Evolutionary conservation across 2,888 invertebrate species (phyloP).

Genomic region (Drosophila mimica): DNA sequence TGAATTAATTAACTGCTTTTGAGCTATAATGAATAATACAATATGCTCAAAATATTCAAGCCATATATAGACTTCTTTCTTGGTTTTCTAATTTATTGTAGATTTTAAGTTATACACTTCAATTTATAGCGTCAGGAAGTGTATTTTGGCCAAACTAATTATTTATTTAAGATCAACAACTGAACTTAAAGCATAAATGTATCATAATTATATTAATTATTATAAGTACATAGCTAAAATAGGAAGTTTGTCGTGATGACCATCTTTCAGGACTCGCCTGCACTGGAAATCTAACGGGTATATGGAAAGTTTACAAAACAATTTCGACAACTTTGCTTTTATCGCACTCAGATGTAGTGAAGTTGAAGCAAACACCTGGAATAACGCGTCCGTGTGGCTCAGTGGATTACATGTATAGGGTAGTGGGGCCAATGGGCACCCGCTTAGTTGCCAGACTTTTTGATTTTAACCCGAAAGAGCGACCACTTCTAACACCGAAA

Average conservation of each 20-base stretch:
- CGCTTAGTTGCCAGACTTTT: constrained; percentile 58
- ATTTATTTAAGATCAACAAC: not conserved
- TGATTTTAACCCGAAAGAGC: constrained; percentile 43
- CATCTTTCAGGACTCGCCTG: not conserved
- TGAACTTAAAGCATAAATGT: not conserved
- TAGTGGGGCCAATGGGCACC: constrained; percentile 32
- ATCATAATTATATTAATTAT: not conserved
- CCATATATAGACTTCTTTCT: too few species aligned
- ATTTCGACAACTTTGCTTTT: constrained; percentile 58
- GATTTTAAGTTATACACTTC: too few species aligned
- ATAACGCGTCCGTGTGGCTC: constrained; percentile 47
- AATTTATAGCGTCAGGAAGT: not conserved
- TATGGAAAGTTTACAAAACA: constrained; percentile 66
- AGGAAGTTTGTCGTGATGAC: not conserved
- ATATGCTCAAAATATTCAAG: not conserved
- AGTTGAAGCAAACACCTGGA: constrained; percentile 71
- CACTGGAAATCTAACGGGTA: constrained; percentile 35
- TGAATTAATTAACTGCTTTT: not conserved
- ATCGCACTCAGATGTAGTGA: constrained; percentile 48
- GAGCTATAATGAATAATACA: not conserved
- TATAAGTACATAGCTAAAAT: not conserved
- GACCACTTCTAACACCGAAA: constrained; percentile 10
- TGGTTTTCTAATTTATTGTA: too few species aligned
- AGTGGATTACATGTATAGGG: constrained; percentile 17
- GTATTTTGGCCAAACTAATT: not conserved